Evolutionary conservation across 2,888 invertebrate genomes (phyloP).

Genomic region (Phalera bucephala): DNA sequence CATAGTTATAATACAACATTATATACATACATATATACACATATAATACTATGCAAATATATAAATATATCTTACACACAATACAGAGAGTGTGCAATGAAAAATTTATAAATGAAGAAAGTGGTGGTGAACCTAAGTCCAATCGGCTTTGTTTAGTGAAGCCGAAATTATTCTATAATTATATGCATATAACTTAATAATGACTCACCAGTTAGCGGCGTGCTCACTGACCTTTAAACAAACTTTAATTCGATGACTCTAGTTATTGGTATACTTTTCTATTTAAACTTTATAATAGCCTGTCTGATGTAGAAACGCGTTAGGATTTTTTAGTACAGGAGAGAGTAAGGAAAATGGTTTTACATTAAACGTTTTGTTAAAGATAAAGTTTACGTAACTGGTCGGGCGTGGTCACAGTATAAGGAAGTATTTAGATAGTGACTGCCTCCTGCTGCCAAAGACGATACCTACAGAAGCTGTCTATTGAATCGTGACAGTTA

Average conservation of each 20-base stretch:
- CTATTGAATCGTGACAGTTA: conserved; percentile 8
- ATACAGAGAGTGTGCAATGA: too few relatives aligned
- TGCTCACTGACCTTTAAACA: not conserved
- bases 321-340: not conserved
- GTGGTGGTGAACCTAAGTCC: too few relatives aligned
- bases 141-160: too few relatives aligned
- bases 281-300: conserved; percentile 2
- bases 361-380: not conserved
- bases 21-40: too few relatives aligned
- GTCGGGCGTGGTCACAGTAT: not conserved
- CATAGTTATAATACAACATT: too few relatives aligned
- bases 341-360: not conserved
- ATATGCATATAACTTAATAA: not conserved
- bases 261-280: not conserved
- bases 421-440: not conserved
- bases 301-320: conserved; percentile 1
- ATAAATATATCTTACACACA: too few relatives aligned
- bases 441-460: not conserved
- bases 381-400: not conserved
- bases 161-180: too few relatives aligned
- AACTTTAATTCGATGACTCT: conserved; percentile 1
- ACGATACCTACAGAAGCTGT: not conserved
- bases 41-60: too few relatives aligned
- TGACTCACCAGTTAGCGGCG: not conserved
- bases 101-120: too few relatives aligned